Evolutionary conservation across 2,888 invertebrate species (phyloP), one percentile per base, ranked within the genome.

Genomic region (Caenorhabditis becei): DNA sequence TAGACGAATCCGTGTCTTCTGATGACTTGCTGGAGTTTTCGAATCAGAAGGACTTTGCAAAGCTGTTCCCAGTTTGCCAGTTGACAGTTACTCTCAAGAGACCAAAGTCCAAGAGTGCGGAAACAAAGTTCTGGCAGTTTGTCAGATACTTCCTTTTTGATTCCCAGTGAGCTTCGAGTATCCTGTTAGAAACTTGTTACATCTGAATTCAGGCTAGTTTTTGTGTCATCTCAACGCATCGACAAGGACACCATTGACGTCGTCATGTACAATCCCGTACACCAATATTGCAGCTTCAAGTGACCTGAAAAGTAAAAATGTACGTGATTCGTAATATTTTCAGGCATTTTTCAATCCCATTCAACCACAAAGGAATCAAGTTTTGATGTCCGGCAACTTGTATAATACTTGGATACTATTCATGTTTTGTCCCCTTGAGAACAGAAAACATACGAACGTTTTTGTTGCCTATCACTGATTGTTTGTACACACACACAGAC

Each of bases 401-500:
- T 51, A 44, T 62, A 10, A 47, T 51, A 70, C 37, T 56, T 63
- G 23, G 44, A 44, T 56, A 62, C 62, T 16, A 20, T 35, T 20
- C 32, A 20, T 58, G 41, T 61, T 37, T 51, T 61, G n/a, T 63
- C 41, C 62, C 32, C 10, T 7, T 14, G 41, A 5, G 14, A 5
- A 51, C 63, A 58, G 18, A 56, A 63, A 77, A 70, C 44, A 62
- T 66, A 71, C 77, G 70, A 70, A 65, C 70, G 63, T 65, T 69
- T 70, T 77, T 56, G 65, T 72, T 74, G 74, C 51, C 65, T 75
- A 75, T 66, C 75, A 75, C 66, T 75, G 75, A 66, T 75, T 75
- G 66, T 75, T 75, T 75, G 75, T 61, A 61, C 59, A 74, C 23
- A 71, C 37, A 66, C 59, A 74, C 58, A 74, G n/a, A 71, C 37